Base-by-base conservation (phyloP, 2,797 vertebrate species). In the Euphonia xanthogaster region DNA sequence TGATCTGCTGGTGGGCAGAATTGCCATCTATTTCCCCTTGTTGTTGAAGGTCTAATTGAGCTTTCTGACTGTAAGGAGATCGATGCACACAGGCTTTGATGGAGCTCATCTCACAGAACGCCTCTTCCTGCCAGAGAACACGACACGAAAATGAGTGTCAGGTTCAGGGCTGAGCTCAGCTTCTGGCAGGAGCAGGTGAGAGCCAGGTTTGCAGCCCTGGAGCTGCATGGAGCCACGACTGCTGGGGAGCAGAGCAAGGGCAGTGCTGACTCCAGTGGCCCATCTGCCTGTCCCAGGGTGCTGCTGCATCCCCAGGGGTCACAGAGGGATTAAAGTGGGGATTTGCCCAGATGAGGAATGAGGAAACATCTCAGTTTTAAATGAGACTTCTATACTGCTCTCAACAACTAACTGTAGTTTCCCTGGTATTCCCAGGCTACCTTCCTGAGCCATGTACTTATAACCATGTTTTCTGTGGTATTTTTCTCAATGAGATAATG, bases 401-500 rank as follows among this genome's bases (percentile, higher is more conserved):
- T 62, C 58, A 80, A 15, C 67, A 88, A 4, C 23, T 37, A 23
- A n/a, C 31, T 65, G 4, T 24, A 12, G 8, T 35, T 90, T n/a
- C 6, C 14, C 27, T 42, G 37, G 10, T 77, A 45, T 54, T 91
- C 45, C 40, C 57, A 67, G 20, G 22, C 53, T 40, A 18, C 33
- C 45, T 83, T 39, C 44, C 50, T 77, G 48, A 24, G 6, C 40
- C 2, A 2, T 39, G 35, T 48, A 27, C 68, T 73, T 35, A 35
- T 6, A 54, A 30, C 1, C 9, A 28, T 48, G 8, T 51, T 85
- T 91, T 81, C 44, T 65, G 51, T 66, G 61, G 30, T 77, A 13
- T 83, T 92, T 94, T 86, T 88, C 47, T 86, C 65, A 68, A 45
- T 57, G 47, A 92, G 81, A 66, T 68, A 88, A 86, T 47, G 78